Conservation (phyloP, 2,113 vertebrate genomes). For the Regulus satrapa region DNA sequence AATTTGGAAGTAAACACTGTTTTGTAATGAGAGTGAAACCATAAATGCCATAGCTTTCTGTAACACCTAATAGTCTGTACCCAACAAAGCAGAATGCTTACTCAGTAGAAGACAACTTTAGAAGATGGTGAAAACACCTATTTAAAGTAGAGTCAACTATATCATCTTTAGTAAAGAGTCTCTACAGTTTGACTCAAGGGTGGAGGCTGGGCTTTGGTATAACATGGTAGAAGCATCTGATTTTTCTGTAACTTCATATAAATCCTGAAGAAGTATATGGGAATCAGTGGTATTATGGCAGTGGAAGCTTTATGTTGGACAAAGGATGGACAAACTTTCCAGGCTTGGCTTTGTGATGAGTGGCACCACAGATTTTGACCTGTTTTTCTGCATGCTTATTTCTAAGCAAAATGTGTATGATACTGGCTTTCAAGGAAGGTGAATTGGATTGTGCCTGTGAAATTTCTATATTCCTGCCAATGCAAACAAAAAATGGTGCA, state of each 20-base stretch:
- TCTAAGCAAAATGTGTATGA: not conserved
- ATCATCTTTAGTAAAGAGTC: not conserved
- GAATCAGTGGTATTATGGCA: not conserved
- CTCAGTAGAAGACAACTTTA: not conserved
- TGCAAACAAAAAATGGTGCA: not conserved
- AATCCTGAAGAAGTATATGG: not conserved
- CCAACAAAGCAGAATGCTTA: slow-evolving; percentile 32
- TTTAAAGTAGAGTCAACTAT: not conserved
- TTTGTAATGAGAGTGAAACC: not conserved
- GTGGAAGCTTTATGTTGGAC: not conserved
- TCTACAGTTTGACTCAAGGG: not conserved
- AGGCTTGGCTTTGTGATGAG: not conserved
- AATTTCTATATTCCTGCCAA: not conserved
- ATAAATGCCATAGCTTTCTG: not conserved
- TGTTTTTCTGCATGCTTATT: not conserved
- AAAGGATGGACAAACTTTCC: not conserved
- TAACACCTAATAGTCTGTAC: not conserved
- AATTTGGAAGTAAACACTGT: slow-evolving; percentile 28
- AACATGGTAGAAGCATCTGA: not conserved
- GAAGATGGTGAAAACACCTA: not conserved
- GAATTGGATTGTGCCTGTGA: not conserved
- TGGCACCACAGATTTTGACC: not conserved
- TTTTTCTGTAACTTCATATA: not conserved
- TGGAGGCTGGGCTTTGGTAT: not conserved
- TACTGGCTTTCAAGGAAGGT: not conserved